phyloP scores from a whole-genome alignment of 2,888 invertebrate genomes.

The Eilema griseolum region DNA sequence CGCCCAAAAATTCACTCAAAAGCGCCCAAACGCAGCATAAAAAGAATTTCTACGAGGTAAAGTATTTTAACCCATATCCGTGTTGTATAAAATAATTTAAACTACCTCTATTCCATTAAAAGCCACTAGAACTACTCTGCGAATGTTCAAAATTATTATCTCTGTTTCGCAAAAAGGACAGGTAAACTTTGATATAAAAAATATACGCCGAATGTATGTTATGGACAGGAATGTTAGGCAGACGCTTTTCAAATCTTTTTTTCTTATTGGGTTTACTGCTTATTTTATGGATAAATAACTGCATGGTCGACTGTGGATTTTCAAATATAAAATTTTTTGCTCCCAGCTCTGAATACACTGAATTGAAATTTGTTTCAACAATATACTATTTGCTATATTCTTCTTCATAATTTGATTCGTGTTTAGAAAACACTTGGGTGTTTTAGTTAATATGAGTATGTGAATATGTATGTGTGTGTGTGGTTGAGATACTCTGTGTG shows the following conservation, averaged over 20 bases:
- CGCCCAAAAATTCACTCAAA: slow-evolving; percentile 6
- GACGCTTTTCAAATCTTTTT: slow-evolving; percentile 5
- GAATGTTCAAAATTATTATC: slow-evolving; percentile 43
- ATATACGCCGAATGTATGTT: slow-evolving; percentile 9
- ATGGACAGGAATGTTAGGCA: slow-evolving; percentile 10
- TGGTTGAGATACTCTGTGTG: no score
- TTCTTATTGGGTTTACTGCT: background rate
- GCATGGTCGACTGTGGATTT: no score
- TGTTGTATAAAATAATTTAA: slow-evolving; percentile 27
- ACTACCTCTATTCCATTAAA: slow-evolving; percentile 47
- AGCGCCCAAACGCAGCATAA: slow-evolving; percentile 14
- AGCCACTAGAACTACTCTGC: slow-evolving; percentile 45
- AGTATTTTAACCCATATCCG: slow-evolving; percentile 39
- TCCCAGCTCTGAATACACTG: background rate
- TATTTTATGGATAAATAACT: background rate
- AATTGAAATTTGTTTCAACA: background rate
- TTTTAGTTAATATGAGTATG: no score
- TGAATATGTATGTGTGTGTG: no score
- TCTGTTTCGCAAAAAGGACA: slow-evolving; percentile 33
- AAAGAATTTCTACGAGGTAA: slow-evolving; percentile 32
- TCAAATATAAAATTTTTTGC: no score
- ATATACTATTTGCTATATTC: background rate
- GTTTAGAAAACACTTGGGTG: background rate
- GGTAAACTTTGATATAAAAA: slow-evolving; percentile 26
- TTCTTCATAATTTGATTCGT: background rate